Base-by-base conservation (phyloP, 1,140 invertebrate species). In the Drosophila teissieri region DNA sequence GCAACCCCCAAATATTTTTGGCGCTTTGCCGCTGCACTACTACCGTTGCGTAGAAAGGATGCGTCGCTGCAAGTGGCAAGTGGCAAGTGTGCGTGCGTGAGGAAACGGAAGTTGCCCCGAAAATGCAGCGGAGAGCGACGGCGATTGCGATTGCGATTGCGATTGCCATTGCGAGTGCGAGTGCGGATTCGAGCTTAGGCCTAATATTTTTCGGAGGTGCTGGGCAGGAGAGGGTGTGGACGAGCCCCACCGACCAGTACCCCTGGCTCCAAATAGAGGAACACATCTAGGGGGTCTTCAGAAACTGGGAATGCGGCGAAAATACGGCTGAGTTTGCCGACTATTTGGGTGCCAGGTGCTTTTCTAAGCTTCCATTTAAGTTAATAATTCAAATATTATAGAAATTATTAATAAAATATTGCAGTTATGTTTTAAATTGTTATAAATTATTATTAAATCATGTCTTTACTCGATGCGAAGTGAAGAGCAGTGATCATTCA, bases 1-100 rank as follows among this genome's bases (percentile, higher is more conserved):
- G 76, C 80, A 84, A 84, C 81, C 80, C 80, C 81, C 80, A 60
- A 83, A 83, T 67, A 83, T 67, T 70, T 70, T 70, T 69, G 65
- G 67, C 67, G 63, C 65, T 34, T 51, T 49, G 46, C 27, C 49
- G 49, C 49, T 31, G 45, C 60, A 63, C 60, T 10, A 53, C 52
- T 53, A 53, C 60, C 22, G 17, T n/a, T 44, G 39, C 54, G 24
- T 46, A 31, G 10, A 34, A 51, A 51, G 48, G 48, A 31, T 24
- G 60, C 63, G 63, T 63, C 63, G 63, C 61, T 68, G 64, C 65
- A 68, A 52, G 46, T 68, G 64, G 64, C 61, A 69, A 54, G 65
- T 62, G 44, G 17, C 65, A 67, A 42, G 68, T 54, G 68, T 79
- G 68, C 46, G 57, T 75, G 70, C 40, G 70, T 61, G 77, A 69